Evolutionary conservation across 1,140 invertebrate species (phyloP).

Genomic region (Aphaenogaster floridana): DNA sequence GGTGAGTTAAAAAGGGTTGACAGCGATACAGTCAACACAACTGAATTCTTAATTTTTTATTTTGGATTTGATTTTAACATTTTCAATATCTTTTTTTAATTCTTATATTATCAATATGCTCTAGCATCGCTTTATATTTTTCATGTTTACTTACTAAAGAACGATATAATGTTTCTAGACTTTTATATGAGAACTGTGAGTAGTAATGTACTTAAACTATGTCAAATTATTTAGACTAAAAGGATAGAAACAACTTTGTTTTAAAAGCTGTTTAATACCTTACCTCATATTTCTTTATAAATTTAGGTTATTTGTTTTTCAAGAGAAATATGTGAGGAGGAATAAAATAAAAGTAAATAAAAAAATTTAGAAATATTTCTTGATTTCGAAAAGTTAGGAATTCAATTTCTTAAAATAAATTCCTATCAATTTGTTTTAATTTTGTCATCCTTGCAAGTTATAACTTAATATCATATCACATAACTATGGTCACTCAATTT

Average conservation of each 20-base stretch:
- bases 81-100: not conserved
- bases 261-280: not conserved
- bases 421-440: not conserved
- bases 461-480: conserved; percentile 10
- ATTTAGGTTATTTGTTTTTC: conserved; percentile 32
- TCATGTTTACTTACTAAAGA: conserved; percentile 42
- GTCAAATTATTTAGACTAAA: not conserved
- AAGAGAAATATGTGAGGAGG: conserved; percentile 5
- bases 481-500: conserved; percentile 14
- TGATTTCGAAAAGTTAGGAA: not conserved
- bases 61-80: not conserved
- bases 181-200: not conserved
- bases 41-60: conserved; percentile 24
- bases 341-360: conserved; percentile 33
- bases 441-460: not conserved
- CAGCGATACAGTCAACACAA: not conserved
- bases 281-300: conserved; percentile 44
- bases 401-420: not conserved
- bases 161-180: not conserved
- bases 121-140: not conserved
- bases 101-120: not conserved
- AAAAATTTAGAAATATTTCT: not conserved
- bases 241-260: conserved; percentile 15
- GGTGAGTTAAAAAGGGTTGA: not conserved
- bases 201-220: conserved; percentile 17